A percentile compares a stretch with the other conserved stretches of the same genome.
Conservation (phyloP, 2,797 vertebrate genomes). For the Alectoris magna region DNA sequence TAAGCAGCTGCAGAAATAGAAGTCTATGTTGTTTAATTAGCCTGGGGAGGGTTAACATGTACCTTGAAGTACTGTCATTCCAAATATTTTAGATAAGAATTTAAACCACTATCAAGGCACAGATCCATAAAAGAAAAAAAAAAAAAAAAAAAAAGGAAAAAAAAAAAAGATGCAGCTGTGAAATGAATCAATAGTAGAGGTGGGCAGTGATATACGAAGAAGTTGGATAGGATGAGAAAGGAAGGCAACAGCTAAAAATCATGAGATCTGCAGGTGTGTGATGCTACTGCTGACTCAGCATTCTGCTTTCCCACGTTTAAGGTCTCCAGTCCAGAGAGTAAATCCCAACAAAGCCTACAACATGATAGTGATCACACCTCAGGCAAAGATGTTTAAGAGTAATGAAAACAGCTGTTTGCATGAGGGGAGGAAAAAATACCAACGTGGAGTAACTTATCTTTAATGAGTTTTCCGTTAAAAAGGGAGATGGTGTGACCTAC, state of each 20-base stretch:
- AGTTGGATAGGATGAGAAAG: background rate
- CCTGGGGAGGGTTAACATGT: background rate
- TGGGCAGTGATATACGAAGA: background rate
- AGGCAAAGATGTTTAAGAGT: background rate
- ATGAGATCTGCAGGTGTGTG: background rate
- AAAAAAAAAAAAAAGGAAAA: background rate
- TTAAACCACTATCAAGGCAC: background rate
- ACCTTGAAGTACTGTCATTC: fast-evolving
- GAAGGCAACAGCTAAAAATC: background rate
- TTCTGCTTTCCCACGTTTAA: background rate
- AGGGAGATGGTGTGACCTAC: background rate
- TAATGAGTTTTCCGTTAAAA: background rate
- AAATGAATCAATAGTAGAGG: background rate
- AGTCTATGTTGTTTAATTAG: background rate
- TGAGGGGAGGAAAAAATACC: background rate
- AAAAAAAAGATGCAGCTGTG: background rate
- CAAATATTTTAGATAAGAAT: background rate
- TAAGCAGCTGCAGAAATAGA: background rate
- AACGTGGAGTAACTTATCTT: background rate
- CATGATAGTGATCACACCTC: background rate
- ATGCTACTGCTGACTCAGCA: background rate
- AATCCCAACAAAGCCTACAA: background rate
- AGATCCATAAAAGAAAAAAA: background rate
- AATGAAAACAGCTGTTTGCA: background rate
- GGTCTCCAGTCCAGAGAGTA: background rate